Conservation (phyloP, 2,797 vertebrate species). For the Phrynocephalus forsythii region DNA sequence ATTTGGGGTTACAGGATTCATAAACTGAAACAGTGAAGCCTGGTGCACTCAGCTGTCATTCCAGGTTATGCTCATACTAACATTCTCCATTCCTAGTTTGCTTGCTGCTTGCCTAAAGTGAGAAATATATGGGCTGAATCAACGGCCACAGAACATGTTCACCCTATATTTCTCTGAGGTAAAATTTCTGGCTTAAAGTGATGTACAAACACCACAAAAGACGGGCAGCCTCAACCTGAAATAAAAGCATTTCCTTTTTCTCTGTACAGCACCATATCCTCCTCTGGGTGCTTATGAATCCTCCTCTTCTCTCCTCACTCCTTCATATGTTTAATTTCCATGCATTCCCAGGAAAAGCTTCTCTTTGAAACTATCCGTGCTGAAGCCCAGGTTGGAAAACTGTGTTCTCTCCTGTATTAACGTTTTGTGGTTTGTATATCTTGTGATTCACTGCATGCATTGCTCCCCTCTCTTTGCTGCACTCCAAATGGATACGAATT, state of each 20-base stretch:
- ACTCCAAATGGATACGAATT: conserved; percentile 58
- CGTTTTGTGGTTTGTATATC: conserved; percentile 79
- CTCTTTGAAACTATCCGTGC: conserved; percentile 92
- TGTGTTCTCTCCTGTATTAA: conserved; percentile 81
- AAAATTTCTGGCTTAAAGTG: background rate
- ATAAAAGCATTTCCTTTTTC: background rate
- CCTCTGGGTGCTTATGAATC: conserved; percentile 38
- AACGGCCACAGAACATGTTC: background rate
- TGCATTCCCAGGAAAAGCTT: conserved; percentile 90
- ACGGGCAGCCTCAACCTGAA: background rate
- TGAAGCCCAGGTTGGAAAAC: conserved; percentile 91
- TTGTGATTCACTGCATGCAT: conserved; percentile 71
- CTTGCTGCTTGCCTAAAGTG: background rate
- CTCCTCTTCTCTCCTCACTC: conserved; percentile 37
- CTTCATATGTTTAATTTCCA: conserved; percentile 80
- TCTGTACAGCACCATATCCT: conserved; percentile 1
- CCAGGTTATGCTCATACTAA: background rate
- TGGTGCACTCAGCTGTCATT: background rate
- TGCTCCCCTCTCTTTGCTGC: conserved; percentile 73
- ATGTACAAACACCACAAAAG: background rate
- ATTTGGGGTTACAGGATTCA: background rate
- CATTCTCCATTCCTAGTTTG: background rate
- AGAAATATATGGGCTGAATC: background rate
- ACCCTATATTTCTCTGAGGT: background rate
- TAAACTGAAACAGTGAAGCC: background rate